Base-by-base conservation (phyloP, 2,888 invertebrate species). In the Lithophane semibrunnea region DNA sequence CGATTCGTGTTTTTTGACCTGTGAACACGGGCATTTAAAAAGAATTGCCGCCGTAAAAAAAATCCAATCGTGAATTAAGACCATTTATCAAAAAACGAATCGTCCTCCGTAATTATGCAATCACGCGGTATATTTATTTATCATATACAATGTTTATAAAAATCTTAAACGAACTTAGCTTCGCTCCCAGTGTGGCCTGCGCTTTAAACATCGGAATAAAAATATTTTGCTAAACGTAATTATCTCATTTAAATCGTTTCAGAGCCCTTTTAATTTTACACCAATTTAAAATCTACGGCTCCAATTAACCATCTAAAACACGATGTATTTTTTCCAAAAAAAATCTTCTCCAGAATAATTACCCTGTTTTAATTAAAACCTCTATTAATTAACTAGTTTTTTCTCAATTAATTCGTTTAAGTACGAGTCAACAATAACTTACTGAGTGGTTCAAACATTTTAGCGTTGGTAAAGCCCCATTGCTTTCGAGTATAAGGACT, bases 401-500 rank as follows among this genome's bases (percentile, higher is more conserved):
- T 70, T 82, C 49, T 37, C 21, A 47, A 65, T 65, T 69, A 82
- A 71, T 77, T 44, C 52, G 5, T 58, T 66, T 44, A 29, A 47
- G 44, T 61, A 61, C 42, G 24, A 65, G 24, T 61, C n/a, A 65
- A 80, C 37, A 69, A 67, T 63, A 75, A 65, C 8, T 79, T 67
- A 54, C 24, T 18, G 5, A 47, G 16, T 24, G 18, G 7, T 16
- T 73, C 21, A 60, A 60, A 54, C 29, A 70, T 73, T 83, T 70
- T 52, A 54, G 24, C n/a, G 42, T 44, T 29, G 12, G 8, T 67
- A 54, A 67, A 77, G n/a, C 68, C 74, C 74, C 76, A 79, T 88
- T 78, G 81, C 68, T 68, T 58, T 29, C n/a, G n/a, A 65, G 67
- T 58, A 77, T 58, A 80, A 80, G 89, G 75, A 82, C 74, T 83